Evolutionary conservation across 2,113 vertebrate species (phyloP), one percentile per base, ranked within the genome.

Genomic region (Syngnathoides biaculeatus): DNA sequence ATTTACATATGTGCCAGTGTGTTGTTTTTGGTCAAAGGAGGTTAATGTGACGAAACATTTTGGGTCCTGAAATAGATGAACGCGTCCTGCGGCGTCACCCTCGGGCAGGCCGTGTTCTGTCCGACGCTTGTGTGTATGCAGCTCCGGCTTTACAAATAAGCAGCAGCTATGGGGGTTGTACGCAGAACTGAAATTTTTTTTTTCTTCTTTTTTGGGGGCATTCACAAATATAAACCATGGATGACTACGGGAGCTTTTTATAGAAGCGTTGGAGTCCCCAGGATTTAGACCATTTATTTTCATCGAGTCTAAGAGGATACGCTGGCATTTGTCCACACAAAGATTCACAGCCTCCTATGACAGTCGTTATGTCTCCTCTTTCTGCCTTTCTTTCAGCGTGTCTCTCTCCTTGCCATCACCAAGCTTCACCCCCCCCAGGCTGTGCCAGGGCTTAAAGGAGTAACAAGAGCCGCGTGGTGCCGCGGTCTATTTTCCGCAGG

Each of bases 401-500:
- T 43, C 5, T 63, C 61, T 48, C 47, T 22, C 50, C 22, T 35
- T 35, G 43, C 52, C 9, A 35, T 58, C 42, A 48, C 48, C 43
- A 45, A 17, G 24, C n/a, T 67, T 72, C 64, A 79, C 68, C 75
- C 75, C 75, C 75, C 73, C 67, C 64, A 26, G 64, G 75, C 74
- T 74, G 68, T 75, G 75, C 77, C 62, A 64, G 73, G 69, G 81
- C 69, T 78, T 80, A 81, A 71, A 73, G 74, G 67, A 69, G 62
- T 84, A 86, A 87, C 67, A 79, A 80, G 78, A 81, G 74, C 80
- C 68, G 45, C 64, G 56, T 55, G 68, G 69, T 77, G 68, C 65
- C 39, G 1, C 67, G 73, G 82, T 84, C 77, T 89, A 82, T 90
- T 83, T 89, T 88, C 70, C 80, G 71, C 81, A 67, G 74, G 72